These are phyloP conservation scores for Xylophagus ater DNA, from an alignment of 2,888 invertebrate genomes.

Conservation along the genomic window DNA sequence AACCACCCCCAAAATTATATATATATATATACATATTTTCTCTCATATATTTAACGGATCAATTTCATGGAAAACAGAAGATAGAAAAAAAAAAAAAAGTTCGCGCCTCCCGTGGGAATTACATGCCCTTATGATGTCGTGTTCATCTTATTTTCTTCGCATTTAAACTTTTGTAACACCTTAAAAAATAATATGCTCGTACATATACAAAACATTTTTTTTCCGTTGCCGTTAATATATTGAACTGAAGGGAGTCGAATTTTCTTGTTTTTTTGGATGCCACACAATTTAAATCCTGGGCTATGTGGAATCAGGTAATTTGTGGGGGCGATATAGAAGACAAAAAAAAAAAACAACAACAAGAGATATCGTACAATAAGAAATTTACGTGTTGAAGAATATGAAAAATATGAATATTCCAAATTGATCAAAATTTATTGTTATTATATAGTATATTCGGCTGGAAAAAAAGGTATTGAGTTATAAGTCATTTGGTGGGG, in stretches of 20 bases:
- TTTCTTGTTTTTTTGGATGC: too few species aligned
- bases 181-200: too few species aligned
- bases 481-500: constrained; percentile 11
- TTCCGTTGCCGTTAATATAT: too few species aligned
- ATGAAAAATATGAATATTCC: constrained; percentile 12
- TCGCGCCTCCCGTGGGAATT: constrained; percentile 11
- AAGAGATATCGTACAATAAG: background rate
- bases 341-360: background rate
- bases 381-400: constrained; percentile 4
- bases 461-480: constrained; percentile 6
- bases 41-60: too few species aligned
- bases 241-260: too few species aligned
- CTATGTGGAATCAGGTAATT: background rate
- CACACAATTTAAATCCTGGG: background rate
- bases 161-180: too few species aligned
- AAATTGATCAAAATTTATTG: constrained; percentile 17
- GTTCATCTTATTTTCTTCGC: too few species aligned
- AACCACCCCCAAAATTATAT: too few species aligned
- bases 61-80: too few species aligned
- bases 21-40: too few species aligned
- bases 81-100: too few species aligned
- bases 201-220: too few species aligned
- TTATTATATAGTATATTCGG: constrained; percentile 4
- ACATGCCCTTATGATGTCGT: constrained; percentile 1
- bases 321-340: background rate